Base-by-base conservation (phyloP, 1,140 invertebrate genomes). In the Pollicipes pollicipes region DNA sequence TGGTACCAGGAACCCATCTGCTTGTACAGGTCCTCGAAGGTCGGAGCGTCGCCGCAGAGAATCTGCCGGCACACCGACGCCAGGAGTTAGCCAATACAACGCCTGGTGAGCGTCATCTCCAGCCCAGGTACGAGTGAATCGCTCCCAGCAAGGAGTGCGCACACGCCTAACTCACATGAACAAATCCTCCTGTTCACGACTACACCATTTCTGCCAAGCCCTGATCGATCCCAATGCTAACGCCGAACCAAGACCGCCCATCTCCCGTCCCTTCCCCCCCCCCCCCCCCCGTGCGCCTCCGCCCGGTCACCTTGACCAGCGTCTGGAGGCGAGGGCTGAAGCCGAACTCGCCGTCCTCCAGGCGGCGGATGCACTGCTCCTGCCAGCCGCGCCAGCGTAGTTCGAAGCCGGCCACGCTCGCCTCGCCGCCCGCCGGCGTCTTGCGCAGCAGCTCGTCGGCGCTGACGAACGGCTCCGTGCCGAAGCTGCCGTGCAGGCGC, bases 1-100 rank as follows among this genome's bases (percentile, higher is more conserved):
- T 94, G 90, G 77, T 93, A 95, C 93, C 93, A 96, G 24, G 90
- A 89, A 68, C 87, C 85, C 74, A 91, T 90, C 45, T 88, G 81
- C 30, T 83, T 78, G 24, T 84, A 80, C 35, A 88, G 84, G 67
- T 85, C 83, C 76, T 85, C 84, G 77, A 93, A 87, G 13, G 86
- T 83, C 21, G 81, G 73, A 72, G 88, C 86, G 73, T 92, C 85
- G 29, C 92, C 91, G 58, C 83, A 83, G 30, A 94, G 81, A 67
- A 95, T 82, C 87, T 91, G 78, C 58, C 35, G 35, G 35, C 35
- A 35, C 35, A 17, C 35, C 6, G 35, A 35, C 35, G 35, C 6
- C 35, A 6, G 35, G 35, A n/a, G 35, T 35, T 17, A 35, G 35
- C 17, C 35, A 17, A 17, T n/a, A n/a, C n/a, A n/a, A n/a, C n/a